These are phyloP conservation scores for Porites evermanni DNA, from an alignment of 92 coral and sea anemone species.

Conservation along the genomic window DNA sequence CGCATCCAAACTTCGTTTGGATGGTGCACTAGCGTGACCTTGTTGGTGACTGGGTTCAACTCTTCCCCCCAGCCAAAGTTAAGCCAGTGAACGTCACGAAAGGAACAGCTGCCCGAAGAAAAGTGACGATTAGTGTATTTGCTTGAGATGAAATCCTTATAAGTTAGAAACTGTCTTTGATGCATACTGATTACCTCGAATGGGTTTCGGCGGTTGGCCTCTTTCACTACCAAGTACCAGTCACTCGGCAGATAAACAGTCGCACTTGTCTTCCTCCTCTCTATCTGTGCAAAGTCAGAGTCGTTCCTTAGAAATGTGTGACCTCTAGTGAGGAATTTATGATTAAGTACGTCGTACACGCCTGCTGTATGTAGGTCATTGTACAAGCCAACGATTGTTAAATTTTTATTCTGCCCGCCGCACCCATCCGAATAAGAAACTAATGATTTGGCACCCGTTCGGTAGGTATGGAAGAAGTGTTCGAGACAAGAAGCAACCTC, in stretches of 20 bases:
- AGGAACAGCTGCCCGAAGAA: not conserved
- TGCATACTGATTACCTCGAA: not conserved
- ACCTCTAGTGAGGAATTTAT: slow-evolving; percentile 33
- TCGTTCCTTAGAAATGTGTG: slow-evolving; percentile 43
- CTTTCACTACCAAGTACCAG: slow-evolving; percentile 45
- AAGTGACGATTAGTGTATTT: slow-evolving; percentile 7
- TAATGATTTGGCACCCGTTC: slow-evolving; percentile 17
- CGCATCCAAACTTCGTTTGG: slow-evolving; percentile 42
- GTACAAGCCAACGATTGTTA: slow-evolving; percentile 19
- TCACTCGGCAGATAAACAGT: slow-evolving; percentile 24
- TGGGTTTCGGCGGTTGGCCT: slow-evolving; percentile 20
- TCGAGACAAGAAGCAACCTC: slow-evolving; percentile 43
- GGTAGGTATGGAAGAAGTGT: slow-evolving; percentile 33
- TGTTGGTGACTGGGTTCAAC: not conserved
- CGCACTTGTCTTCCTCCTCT: slow-evolving; percentile 15
- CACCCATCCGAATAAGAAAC: slow-evolving; percentile 28
- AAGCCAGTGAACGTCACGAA: too few relatives aligned
- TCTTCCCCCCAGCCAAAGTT: slow-evolving; percentile 45
- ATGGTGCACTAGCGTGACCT: slow-evolving; percentile 18
- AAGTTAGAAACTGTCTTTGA: not conserved
- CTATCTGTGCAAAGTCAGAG: slow-evolving; percentile 44
- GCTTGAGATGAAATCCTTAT: not conserved
- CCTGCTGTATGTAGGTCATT: slow-evolving; percentile 25
- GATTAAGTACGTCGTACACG: slow-evolving; percentile 33
- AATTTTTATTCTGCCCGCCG: slow-evolving; percentile 29